Evolutionary conservation across 2,797 vertebrate species (phyloP).

Genomic region (Chaetophractus vellerosus): DNA sequence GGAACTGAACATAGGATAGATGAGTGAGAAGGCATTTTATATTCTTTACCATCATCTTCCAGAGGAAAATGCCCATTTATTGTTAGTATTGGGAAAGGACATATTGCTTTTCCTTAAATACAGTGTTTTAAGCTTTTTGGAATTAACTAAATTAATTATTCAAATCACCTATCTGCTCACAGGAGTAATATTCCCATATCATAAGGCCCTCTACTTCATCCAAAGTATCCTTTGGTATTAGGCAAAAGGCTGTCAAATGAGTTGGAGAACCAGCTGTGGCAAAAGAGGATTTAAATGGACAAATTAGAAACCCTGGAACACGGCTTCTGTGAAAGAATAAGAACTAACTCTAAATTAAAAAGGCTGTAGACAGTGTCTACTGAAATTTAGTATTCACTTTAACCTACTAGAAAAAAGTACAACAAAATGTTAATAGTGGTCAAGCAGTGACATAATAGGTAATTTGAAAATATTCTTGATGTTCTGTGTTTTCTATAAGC

Average conservation of each 20-base stretch:
- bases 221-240: neutral
- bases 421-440: constrained; percentile 31
- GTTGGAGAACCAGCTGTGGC: constrained; percentile 6
- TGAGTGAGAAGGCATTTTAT: constrained; percentile 38
- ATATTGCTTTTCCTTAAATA: constrained; percentile 47
- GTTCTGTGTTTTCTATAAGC: constrained; percentile 18
- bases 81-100: constrained; percentile 53
- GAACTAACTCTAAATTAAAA: constrained; percentile 38
- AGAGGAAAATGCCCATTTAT: constrained; percentile 50
- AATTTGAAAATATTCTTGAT: constrained; percentile 46
- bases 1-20: neutral
- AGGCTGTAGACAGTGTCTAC: neutral
- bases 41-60: constrained; percentile 32
- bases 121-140: constrained; percentile 37
- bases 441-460: constrained; percentile 8
- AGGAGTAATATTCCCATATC: neutral
- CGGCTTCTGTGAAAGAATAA: constrained; percentile 27
- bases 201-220: constrained; percentile 9
- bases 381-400: constrained; percentile 41
- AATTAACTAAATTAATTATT: constrained; percentile 66
- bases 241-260: neutral
- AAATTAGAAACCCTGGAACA: neutral
- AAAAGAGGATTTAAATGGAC: constrained; percentile 20
- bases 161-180: constrained; percentile 15
- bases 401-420: neutral